These are phyloP conservation scores for Anoplophora glabripennis DNA, from an alignment of 1,140 invertebrate species.

Conservation along the genomic window DNA sequence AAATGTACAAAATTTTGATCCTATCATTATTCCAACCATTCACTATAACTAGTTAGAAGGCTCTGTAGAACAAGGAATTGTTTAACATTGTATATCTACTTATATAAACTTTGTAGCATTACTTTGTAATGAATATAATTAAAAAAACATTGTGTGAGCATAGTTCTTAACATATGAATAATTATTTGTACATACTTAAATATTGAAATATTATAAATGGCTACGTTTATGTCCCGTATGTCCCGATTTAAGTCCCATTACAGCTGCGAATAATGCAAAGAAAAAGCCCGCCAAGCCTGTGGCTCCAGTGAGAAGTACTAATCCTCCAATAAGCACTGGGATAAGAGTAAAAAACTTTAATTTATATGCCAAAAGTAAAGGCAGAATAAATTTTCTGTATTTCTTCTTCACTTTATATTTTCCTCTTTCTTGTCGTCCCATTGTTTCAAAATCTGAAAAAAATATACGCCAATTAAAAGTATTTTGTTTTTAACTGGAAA, in stretches of 20 bases:
- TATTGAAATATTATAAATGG: too few relatives aligned
- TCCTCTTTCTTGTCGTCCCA: constrained; percentile 39
- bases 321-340: constrained; percentile 69
- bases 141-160: too few relatives aligned
- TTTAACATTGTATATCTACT: too few relatives aligned
- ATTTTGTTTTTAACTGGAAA: not conserved
- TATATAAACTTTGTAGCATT: too few relatives aligned
- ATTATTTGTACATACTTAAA: not conserved
- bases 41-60: too few relatives aligned
- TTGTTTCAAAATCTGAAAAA: constrained; percentile 30
- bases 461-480: not conserved
- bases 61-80: too few relatives aligned
- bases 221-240: constrained; percentile 17
- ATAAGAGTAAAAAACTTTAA: constrained; percentile 77
- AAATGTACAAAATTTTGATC: too few relatives aligned
- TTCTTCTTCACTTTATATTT: constrained; percentile 56
- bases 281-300: constrained; percentile 80
- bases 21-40: too few relatives aligned
- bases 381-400: constrained; percentile 67
- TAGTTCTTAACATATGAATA: not conserved
- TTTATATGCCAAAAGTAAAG: constrained; percentile 75
- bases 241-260: constrained; percentile 50
- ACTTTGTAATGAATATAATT: too few relatives aligned
- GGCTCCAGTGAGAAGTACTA: constrained; percentile 69
- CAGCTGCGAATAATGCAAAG: constrained; percentile 73